Conservation (phyloP, 37 sponge, comb jelly and placozoan genomes). For the Halichondria panicea region DNA sequence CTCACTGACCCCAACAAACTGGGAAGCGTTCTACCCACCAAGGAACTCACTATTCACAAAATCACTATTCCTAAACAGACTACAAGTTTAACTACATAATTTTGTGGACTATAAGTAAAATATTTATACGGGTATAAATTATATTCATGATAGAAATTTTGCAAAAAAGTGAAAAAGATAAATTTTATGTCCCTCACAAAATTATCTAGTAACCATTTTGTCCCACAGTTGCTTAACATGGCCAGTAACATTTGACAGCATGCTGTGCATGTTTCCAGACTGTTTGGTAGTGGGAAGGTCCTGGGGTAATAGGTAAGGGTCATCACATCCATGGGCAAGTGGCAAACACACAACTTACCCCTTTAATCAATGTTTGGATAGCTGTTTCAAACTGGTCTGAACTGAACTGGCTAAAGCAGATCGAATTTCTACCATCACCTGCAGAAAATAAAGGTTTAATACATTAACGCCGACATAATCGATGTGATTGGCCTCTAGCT, state of each 20-base stretch:
- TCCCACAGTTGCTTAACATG: slow-evolving; percentile 34
- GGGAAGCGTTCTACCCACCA: slow-evolving; percentile 35
- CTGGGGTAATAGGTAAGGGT: not conserved
- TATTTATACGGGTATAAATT: not conserved
- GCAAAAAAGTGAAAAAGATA: not conserved
- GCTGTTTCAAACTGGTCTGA: not conserved
- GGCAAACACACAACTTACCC: not conserved
- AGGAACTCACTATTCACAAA: slow-evolving; percentile 36
- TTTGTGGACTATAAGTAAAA: not conserved
- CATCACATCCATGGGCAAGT: not conserved
- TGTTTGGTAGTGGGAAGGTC: slow-evolving; percentile 14
- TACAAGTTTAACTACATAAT: not conserved
- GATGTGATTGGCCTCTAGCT: not conserved
- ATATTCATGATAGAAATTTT: not conserved
- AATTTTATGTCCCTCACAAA: too few species aligned
- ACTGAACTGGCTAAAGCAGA: slow-evolving; percentile 13
- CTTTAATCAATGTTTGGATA: not conserved
- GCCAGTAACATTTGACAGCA: slow-evolving; percentile 15
- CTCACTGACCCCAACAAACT: slow-evolving; percentile 70
- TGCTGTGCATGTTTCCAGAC: not conserved
- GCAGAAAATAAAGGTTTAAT: not conserved
- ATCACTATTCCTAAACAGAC: slow-evolving; percentile 21
- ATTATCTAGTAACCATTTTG: slow-evolving; percentile 7
- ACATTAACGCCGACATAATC: not conserved
- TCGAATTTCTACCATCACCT: slow-evolving; percentile 14